Percentiles rank a stretch among this genome's conserved stretches.
These are phyloP conservation scores for Orthosia cruda DNA, from an alignment of 2,888 invertebrate species.

Conservation along the genomic window DNA sequence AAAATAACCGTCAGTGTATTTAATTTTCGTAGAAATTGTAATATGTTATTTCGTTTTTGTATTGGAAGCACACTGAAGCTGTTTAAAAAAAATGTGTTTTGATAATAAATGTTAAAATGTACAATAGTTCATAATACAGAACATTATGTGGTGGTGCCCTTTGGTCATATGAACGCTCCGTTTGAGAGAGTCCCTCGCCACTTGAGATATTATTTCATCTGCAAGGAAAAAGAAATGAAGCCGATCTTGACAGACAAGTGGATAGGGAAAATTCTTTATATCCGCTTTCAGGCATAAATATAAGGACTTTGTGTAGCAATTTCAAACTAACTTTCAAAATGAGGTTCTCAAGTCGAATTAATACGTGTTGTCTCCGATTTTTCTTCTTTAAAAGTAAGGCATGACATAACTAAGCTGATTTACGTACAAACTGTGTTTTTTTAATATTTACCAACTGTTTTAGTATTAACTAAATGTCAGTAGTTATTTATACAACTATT, in stretches of 20 bases:
- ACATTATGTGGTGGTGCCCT: slow-evolving; percentile 7
- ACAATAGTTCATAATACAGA: slow-evolving; percentile 5
- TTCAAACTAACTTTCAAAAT: slow-evolving; percentile 24
- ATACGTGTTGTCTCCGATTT: slow-evolving; percentile 14
- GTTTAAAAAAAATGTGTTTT: slow-evolving; percentile 4
- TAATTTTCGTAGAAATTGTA: neutral
- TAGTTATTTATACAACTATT: neutral
- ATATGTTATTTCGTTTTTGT: neutral
- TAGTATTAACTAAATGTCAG: neutral
- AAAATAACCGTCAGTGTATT: neutral
- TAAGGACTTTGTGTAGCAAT: slow-evolving; percentile 36
- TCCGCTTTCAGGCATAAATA: slow-evolving; percentile 46
- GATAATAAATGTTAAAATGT: slow-evolving; percentile 10
- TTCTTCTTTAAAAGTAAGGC: neutral
- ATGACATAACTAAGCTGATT: too few relatives aligned
- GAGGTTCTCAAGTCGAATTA: slow-evolving; percentile 21
- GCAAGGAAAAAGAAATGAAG: slow-evolving; percentile 55
- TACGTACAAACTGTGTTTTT: too few relatives aligned
- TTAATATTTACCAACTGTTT: too few relatives aligned
- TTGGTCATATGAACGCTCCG: slow-evolving; percentile 36
- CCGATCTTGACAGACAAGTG: slow-evolving; percentile 54
- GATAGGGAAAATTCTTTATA: slow-evolving; percentile 53
- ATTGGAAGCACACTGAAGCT: neutral
- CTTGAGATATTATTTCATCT: slow-evolving; percentile 60
- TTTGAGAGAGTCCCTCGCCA: slow-evolving; percentile 36